Evolutionary conservation across 2,797 vertebrate genomes (phyloP).

Genomic region (Coccyzus lansbergi): DNA sequence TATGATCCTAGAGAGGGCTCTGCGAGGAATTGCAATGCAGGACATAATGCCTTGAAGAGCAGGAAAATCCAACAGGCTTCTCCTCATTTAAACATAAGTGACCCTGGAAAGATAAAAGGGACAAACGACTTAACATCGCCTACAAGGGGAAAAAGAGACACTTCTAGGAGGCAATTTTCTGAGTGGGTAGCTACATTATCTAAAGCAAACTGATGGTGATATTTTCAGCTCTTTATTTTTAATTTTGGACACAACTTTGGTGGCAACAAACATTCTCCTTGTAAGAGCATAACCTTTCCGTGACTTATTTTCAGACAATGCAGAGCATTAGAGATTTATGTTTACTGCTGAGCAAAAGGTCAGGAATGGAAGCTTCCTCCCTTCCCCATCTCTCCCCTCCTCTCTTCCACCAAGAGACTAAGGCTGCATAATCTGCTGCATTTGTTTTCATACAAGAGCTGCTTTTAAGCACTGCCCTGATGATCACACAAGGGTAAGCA

Average conservation of each 20-base stretch:
- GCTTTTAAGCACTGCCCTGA: slow-evolving; percentile 59
- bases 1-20: neutral
- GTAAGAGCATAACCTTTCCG: slow-evolving; percentile 10
- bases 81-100: neutral
- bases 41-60: neutral
- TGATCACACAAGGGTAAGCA: slow-evolving; percentile 71
- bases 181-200: neutral
- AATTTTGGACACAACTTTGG: slow-evolving; percentile 9
- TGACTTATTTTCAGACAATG: slow-evolving; percentile 41
- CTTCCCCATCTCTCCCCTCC: slow-evolving; percentile 38
- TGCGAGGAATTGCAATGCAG: neutral
- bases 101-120: neutral
- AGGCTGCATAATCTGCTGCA: slow-evolving; percentile 62
- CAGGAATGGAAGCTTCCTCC: slow-evolving; percentile 59
- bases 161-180: neutral
- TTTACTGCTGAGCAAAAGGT: slow-evolving; percentile 71
- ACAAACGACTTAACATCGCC: neutral
- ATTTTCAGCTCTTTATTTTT: slow-evolving; percentile 8
- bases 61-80: neutral
- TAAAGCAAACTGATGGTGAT: neutral
- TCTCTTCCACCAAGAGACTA: slow-evolving; percentile 34
- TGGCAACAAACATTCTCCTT: slow-evolving; percentile 36
- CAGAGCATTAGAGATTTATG: slow-evolving; percentile 67
- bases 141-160: neutral
- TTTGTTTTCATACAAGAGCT: slow-evolving; percentile 70